Evolutionary conservation across 2,113 vertebrate species (phyloP).

Genomic region (Lota lota): DNA sequence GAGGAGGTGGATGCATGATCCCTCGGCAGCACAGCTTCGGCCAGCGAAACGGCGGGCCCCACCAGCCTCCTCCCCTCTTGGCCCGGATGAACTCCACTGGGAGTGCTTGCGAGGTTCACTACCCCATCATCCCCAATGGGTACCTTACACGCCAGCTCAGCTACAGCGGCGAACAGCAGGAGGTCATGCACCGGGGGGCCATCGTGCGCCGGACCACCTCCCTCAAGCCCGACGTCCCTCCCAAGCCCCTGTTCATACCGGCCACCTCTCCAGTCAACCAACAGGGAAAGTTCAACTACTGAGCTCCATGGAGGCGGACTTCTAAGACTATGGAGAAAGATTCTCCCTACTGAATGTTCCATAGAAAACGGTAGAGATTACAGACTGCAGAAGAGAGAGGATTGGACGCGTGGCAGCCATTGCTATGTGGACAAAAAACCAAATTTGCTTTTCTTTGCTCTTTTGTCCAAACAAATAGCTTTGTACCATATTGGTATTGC

Average conservation of each 20-base stretch:
- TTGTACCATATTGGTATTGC: constrained; percentile 86
- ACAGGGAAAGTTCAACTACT: constrained; percentile 81
- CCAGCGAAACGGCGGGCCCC: constrained; percentile 64
- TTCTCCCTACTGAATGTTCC: constrained; percentile 27
- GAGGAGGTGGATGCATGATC: constrained; percentile 63
- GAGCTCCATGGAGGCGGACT: constrained; percentile 38
- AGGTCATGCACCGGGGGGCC: constrained; percentile 69
- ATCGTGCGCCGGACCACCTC: constrained; percentile 76
- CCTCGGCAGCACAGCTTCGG: constrained; percentile 80
- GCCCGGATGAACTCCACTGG: constrained; percentile 82
- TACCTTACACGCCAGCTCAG: constrained; percentile 79
- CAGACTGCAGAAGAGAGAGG: constrained; percentile 32
- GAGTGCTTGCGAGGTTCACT: constrained; percentile 74
- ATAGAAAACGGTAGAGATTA: constrained; percentile 35
- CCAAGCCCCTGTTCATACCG: constrained; percentile 79
- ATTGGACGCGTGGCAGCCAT: constrained; percentile 41
- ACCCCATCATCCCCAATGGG: constrained; percentile 70
- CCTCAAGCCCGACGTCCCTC: constrained; percentile 77
- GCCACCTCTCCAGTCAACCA: constrained; percentile 78
- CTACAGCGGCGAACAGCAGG: constrained; percentile 74
- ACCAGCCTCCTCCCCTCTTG: constrained; percentile 74
- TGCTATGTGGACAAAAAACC: constrained; percentile 60
- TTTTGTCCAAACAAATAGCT: constrained; percentile 73
- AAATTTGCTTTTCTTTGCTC: constrained; percentile 53
- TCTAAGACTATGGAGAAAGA: constrained; percentile 32